Base-by-base conservation (phyloP, 2,888 invertebrate species). In the Drosophila quasianomalipes region DNA sequence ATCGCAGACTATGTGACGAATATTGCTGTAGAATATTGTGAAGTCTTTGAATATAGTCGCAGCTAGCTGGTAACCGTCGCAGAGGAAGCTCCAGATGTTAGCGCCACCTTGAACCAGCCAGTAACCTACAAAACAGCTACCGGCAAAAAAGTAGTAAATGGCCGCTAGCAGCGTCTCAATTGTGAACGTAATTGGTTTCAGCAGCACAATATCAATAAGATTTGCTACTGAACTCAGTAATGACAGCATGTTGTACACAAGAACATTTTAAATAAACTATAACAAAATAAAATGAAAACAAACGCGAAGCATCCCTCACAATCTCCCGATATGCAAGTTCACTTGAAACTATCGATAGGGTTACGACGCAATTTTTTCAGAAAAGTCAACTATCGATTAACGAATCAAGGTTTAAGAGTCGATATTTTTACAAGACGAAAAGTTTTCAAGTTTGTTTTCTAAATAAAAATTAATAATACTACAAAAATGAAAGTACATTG, bases 91-190 rank as follows among this genome's bases (percentile, higher is more conserved):
- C 80, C 73, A 89, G 9, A 58, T 39, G 9, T 37, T 14, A 0
- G 14, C 16, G 52, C 61, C 62, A 16, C 63, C 54, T 53, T 74
- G 26, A 31, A 89, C 70, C 9, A 85, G 47, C 19, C 77, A 80
- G 31, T 67, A 85, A 0, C 90, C 85, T 5, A 87, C 35, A 0
- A 75, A 64, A 39, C 68, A 80, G 59, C 90, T 82, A 1, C 6
- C 37, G 26, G 59, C 77, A 7, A 85, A 30, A 31, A 87, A 87
- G 58, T 82, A 80, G 44, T 72, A 73, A 22, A 80, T 37, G 4
- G 28, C 52, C 5, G 65, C 33, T 9, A 52, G 7, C n/a, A 89
- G 49, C 1, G 74, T 33, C 16, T 82, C 63, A 33, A 79, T 75
- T 6, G 35, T 28, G 16, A 22, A 4, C 4, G 64, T 39, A 47